These are phyloP conservation scores for Dryas iulia DNA, from an alignment of 1,140 invertebrate species.

Conservation along the genomic window DNA sequence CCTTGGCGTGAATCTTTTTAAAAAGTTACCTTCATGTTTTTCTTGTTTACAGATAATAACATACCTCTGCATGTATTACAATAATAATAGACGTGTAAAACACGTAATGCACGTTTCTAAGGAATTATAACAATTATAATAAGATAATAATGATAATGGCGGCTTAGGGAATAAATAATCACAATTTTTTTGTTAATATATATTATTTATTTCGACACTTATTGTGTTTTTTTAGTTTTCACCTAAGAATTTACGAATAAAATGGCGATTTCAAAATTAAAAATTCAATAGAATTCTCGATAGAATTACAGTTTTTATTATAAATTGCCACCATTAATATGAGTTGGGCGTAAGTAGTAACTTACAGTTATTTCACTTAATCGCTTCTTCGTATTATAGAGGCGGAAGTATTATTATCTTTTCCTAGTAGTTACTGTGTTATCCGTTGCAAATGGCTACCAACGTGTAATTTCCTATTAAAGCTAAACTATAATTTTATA, in stretches of 20 bases:
- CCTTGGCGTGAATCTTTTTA: slow-evolving; percentile 5
- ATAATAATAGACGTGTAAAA: background rate
- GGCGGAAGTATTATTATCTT: slow-evolving; percentile 9
- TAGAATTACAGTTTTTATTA: background rate
- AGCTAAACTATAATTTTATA: background rate
- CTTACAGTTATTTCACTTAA: slow-evolving; percentile 10
- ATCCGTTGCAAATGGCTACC: slow-evolving; percentile 10
- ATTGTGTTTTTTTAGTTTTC: no score
- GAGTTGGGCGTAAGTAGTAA: background rate
- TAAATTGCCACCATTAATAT: background rate
- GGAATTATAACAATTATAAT: background rate
- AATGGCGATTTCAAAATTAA: no score
- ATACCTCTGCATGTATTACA: background rate
- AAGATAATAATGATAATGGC: background rate
- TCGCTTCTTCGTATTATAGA: slow-evolving; percentile 7
- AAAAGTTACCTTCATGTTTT: background rate
- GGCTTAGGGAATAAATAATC: background rate
- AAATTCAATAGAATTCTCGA: background rate
- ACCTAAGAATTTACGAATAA: no score
- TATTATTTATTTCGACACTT: no score
- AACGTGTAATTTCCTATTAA: background rate
- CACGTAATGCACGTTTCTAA: background rate
- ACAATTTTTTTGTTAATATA: background rate
- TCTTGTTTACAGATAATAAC: background rate
- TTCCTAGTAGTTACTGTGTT: slow-evolving; percentile 5